Evolutionary conservation across 2,113 vertebrate genomes (phyloP).

Genomic region (Gnathonemus echidnorhynchus): DNA sequence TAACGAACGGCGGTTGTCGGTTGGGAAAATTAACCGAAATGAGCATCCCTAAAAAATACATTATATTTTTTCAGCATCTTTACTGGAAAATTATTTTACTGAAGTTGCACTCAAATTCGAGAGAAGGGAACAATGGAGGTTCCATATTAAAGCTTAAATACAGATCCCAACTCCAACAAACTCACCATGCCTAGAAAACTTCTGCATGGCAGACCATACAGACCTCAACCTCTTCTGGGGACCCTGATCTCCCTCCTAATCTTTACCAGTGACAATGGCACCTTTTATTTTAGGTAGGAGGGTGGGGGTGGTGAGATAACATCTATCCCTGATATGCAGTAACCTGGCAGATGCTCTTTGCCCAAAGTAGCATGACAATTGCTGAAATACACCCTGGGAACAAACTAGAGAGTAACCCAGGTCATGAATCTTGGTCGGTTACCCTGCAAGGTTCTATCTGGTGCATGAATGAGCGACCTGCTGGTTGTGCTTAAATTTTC

Average conservation of each 20-base stretch:
- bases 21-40: no score
- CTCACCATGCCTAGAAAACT: neutral
- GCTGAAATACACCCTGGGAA: neutral
- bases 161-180: neutral
- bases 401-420: neutral
- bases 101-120: neutral
- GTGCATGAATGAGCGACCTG: neutral
- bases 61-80: neutral
- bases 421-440: neutral
- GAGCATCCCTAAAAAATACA: no score
- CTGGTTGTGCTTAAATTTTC: neutral
- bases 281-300: slow-evolving; percentile 23
- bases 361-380: neutral
- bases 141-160: neutral
- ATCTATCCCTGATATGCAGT: neutral
- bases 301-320: neutral
- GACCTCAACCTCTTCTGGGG: neutral
- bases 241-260: slow-evolving; percentile 27
- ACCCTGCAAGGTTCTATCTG: neutral
- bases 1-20: no score
- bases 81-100: neutral
- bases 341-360: neutral
- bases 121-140: no score
- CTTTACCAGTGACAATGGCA: slow-evolving; percentile 32
- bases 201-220: neutral